Evolutionary conservation across 2,113 vertebrate genomes (phyloP).

Genomic region (Abramis brama): DNA sequence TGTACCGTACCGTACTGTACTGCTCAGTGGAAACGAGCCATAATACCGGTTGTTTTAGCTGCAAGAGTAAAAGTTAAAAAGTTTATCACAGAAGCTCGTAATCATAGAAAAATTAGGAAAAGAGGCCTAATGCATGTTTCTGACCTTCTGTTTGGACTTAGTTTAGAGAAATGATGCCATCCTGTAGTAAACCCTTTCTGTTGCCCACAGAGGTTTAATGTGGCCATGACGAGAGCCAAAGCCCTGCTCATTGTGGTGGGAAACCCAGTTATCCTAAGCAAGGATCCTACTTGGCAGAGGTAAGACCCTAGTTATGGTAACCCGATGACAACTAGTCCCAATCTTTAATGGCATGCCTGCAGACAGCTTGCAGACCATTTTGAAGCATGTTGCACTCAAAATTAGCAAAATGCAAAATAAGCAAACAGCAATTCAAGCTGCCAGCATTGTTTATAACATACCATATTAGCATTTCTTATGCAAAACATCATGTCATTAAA

Average conservation of each 20-base stretch:
- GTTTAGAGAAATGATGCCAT: background rate
- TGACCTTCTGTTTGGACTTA: background rate
- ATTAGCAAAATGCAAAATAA: background rate
- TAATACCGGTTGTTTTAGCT: background rate
- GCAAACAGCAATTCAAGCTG: background rate
- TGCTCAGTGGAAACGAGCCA: too few relatives aligned
- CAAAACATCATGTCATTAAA: background rate
- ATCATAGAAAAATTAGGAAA: background rate
- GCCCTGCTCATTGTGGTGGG: constrained; percentile 90
- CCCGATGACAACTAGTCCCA: background rate
- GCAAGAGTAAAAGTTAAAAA: background rate
- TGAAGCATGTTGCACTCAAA: too few relatives aligned
- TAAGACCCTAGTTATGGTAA: constrained; percentile 66
- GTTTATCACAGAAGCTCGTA: background rate
- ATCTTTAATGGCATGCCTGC: background rate
- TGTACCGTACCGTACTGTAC: too few relatives aligned
- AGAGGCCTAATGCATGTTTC: background rate
- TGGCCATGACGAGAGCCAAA: constrained; percentile 91
- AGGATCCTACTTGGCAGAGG: constrained; percentile 84
- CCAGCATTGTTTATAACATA: background rate
- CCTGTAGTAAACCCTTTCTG: constrained; percentile 11
- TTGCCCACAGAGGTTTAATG: constrained; percentile 85
- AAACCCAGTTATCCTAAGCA: constrained; percentile 85
- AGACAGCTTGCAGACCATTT: background rate
- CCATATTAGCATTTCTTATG: background rate